Evolutionary conservation across 2,113 vertebrate species (phyloP).

Genomic region (Phyllopteryx taeniolatus): DNA sequence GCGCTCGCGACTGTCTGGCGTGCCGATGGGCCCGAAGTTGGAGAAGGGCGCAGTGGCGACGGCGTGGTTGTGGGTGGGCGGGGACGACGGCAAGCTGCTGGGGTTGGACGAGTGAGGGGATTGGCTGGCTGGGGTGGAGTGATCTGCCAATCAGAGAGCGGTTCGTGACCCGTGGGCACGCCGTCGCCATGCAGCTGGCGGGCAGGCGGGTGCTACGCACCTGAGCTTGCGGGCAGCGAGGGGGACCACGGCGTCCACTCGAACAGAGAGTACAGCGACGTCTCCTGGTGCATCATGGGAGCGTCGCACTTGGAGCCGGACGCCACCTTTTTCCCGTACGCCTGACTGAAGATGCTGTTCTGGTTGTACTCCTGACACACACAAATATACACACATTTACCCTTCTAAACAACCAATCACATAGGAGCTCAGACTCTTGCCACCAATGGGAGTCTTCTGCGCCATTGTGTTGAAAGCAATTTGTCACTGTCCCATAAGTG

Average conservation of each 20-base stretch:
- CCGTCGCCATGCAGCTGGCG: neutral
- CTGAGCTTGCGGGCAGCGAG: constrained; percentile 95
- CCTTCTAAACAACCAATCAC: no score
- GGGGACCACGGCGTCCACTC: constrained; percentile 96
- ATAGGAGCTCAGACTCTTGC: neutral
- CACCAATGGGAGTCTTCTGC: no score
- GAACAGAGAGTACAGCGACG: constrained; percentile 94
- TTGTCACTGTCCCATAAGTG: no score
- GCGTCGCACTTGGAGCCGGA: constrained; percentile 82
- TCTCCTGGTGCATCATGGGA: constrained; percentile 86
- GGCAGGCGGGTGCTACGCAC: constrained; percentile 57
- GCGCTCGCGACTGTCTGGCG: constrained; percentile 91
- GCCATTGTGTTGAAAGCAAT: no score
- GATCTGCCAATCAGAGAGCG: constrained; percentile 74
- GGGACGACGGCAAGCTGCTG: constrained; percentile 96
- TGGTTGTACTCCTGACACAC: constrained; percentile 85
- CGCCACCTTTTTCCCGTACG: constrained; percentile 87
- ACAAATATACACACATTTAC: neutral
- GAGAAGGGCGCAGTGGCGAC: constrained; percentile 80
- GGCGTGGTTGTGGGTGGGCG: constrained; percentile 91
- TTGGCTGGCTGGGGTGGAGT: constrained; percentile 98
- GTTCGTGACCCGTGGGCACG: neutral
- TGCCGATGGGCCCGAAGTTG: constrained; percentile 95
- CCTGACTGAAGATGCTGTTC: constrained; percentile 94
- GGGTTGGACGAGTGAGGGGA: constrained; percentile 99